Base-by-base conservation (phyloP, 2,113 vertebrate genomes). In the Dasyurus viverrinus region DNA sequence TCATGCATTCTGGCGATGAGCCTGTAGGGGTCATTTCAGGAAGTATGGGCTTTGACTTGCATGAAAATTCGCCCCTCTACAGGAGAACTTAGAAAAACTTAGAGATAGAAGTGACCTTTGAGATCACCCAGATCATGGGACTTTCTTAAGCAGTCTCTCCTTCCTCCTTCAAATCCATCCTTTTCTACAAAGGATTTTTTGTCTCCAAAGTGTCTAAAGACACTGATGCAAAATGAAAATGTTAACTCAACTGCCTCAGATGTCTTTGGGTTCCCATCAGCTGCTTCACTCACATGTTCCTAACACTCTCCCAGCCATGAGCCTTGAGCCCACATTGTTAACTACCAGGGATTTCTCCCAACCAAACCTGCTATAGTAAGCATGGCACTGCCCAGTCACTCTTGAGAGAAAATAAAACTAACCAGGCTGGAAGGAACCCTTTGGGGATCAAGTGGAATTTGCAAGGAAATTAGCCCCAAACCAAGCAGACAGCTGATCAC, bases 291-390 rank as follows among this genome's bases (percentile, higher is more conserved):
- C 36, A n/a, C 68, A 84, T 3, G 19, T 94, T 96, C 12, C 91
- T 68, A 92, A 92, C 89, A 91, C 89, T 53, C 46, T 42, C 1
- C 95, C 22, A 84, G 27, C 93, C 53, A 93, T 76, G 25, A 94
- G 52, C 53, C 7, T 42, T 16, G 84, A 50, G 6, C 90, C 96
- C 84, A 94, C 46, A 90, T n/a, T 54, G 53, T 27, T 10, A 89
- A 14, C 46, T 90, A 89, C 16, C 48, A 54, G 53, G 48, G 95
- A 91, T 94, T 96, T 96, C 84, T 92, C 23, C 53, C 90, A 95
- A 93, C 26, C 48, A 12, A 91, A 92, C 19, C 54, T 47, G 22
- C 47, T 30, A 92, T 89, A 93, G 2, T 24, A 89, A 94, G 89
- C 57, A 89, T 53, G 90, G 27, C 12, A 60, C 94, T 30, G 89